Percentiles rank a stretch among this genome's conserved stretches.
Conservation (phyloP, 2,797 vertebrate species). For the Dendrocincla fuliginosa region DNA sequence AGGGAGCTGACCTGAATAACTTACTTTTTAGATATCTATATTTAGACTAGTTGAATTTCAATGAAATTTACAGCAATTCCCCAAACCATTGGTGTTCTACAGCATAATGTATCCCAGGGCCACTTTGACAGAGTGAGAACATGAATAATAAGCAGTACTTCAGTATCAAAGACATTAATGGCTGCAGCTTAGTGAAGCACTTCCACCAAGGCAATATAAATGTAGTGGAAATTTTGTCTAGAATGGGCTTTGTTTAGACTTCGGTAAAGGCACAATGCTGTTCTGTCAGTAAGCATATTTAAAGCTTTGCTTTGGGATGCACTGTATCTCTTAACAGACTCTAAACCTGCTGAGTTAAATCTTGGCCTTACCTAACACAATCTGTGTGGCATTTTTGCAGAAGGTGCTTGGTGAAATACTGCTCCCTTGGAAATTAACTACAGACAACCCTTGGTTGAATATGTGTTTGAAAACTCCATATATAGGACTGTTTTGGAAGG, state of each 20-base stretch:
- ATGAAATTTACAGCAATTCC: neutral
- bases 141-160: neutral
- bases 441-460: neutral
- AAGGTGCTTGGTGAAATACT: neutral
- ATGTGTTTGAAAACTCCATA: neutral
- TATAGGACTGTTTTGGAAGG: neutral
- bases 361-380: neutral
- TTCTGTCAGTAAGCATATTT: neutral
- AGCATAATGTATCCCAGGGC: neutral
- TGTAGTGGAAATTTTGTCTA: neutral
- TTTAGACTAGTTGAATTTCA: neutral
- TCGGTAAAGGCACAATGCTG: neutral
- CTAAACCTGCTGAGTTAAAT: neutral
- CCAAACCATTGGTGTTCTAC: neutral
- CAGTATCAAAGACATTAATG: neutral
- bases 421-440: neutral
- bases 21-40: neutral
- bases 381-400: neutral
- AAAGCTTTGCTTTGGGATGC: neutral
- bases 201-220: neutral
- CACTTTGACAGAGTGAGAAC: neutral
- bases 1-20: neutral
- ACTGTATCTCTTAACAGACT: neutral
- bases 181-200: neutral
- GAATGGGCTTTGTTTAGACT: neutral